These are phyloP conservation scores for Lerista edwardsae DNA, from an alignment of 2,797 vertebrate species.

Conservation along the genomic window DNA sequence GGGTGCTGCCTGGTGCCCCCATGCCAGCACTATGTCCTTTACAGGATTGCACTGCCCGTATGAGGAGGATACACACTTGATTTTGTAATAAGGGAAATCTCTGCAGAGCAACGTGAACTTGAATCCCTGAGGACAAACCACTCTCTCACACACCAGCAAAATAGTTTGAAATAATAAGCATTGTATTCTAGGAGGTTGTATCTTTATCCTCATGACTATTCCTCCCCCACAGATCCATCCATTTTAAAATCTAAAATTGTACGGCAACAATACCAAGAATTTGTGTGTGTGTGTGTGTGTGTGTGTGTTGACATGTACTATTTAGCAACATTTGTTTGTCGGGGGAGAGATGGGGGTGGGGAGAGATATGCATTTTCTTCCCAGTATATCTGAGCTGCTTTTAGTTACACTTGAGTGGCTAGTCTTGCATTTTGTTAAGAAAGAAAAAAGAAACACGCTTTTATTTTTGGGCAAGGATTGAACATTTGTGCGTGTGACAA, in stretches of 20 bases:
- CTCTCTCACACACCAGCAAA: slow-evolving; percentile 30
- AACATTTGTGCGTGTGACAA: slow-evolving; percentile 11
- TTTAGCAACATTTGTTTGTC: slow-evolving; percentile 58
- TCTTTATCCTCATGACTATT: slow-evolving; percentile 44
- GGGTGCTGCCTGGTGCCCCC: too few species aligned
- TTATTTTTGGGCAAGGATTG: slow-evolving; percentile 6
- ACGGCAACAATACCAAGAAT: slow-evolving; percentile 50
- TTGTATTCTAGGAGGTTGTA: slow-evolving; percentile 21
- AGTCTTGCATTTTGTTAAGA: slow-evolving; percentile 45
- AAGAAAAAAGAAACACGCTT: neutral
- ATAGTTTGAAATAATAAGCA: slow-evolving; percentile 34
- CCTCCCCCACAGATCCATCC: slow-evolving; percentile 31
- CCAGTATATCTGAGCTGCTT: slow-evolving; percentile 47
- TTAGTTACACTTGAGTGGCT: slow-evolving; percentile 43
- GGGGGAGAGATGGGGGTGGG: slow-evolving; percentile 31
- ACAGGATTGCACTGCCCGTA: too few species aligned
- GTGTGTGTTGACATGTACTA: slow-evolving; percentile 34
- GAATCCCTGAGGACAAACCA: slow-evolving; percentile 23
- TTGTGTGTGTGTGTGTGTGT: slow-evolving; percentile 43
- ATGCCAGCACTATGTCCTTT: too few species aligned
- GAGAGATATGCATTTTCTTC: slow-evolving; percentile 37
- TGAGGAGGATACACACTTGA: slow-evolving; percentile 6
- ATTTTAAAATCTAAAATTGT: slow-evolving; percentile 56
- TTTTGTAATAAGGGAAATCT: slow-evolving; percentile 25
- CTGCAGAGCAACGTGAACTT: slow-evolving; percentile 26